Evolutionary conservation across 2,888 invertebrate species (phyloP), one percentile per base, ranked within the genome.

Genomic region (Xiphydria camelus): DNA sequence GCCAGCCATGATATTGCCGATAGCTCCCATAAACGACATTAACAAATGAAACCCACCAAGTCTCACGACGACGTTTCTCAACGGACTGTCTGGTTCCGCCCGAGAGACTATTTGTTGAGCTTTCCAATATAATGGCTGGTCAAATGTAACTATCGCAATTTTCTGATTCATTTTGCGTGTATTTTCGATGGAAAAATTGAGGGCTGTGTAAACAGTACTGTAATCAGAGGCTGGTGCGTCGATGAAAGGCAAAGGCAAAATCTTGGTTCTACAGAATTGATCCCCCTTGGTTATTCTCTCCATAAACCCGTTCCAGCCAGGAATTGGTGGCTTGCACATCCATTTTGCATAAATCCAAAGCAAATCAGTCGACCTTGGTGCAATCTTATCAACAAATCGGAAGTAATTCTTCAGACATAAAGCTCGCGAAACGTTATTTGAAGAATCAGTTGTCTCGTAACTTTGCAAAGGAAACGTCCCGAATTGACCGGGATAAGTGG

Each of bases 251-350:
- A 55, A 34, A 23, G 34, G 43, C 18, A 47, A 5, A n/a, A 51
- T 43, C 37, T 37, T 52, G 35, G 58, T 54, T 40, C 45, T 56
- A 34, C 36, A 32, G 49, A 49, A 59, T 33, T 46, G 41, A 36
- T 40, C 49, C 41, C 49, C 51, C 33, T 49, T 50, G 51, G 64
- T 65, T 15, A 64, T 49, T 25, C 55, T 55, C 53, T 66, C 45
- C 63, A 69, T 51, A 60, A 59, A 72, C 12, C 68, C 68, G 51
- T 68, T 67, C 68, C 66, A 72, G 10, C 69, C 66, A 44, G 66
- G 63, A 43, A 67, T 62, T 41, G 53, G 41, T 51, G 49, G 43
- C 49, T 50, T 12, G 51, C 62, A 51, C 39, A 47, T 59, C 60
- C 59, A 64, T 52, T 66, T 66, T 42, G 59, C 63, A n/a, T n/a